Evolutionary conservation across 2,888 invertebrate species (phyloP).

Genomic region (Euzophera pinguis): DNA sequence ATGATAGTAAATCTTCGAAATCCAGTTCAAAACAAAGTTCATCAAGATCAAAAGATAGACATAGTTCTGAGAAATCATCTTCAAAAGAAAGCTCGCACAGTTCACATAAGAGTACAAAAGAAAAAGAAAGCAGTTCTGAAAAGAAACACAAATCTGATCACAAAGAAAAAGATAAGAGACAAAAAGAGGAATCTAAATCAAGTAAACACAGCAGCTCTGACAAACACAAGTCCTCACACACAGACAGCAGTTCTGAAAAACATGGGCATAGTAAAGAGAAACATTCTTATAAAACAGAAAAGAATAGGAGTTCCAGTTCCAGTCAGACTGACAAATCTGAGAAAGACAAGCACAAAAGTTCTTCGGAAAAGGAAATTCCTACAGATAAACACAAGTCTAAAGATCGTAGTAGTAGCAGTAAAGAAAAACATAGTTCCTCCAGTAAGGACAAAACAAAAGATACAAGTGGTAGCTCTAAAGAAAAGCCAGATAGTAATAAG

Average conservation of each 20-base stretch:
- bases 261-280: constrained; percentile 30
- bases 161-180: constrained; percentile 43
- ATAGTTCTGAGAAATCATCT: constrained; percentile 39
- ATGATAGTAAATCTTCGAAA: constrained; percentile 38
- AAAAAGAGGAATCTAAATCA: constrained; percentile 32
- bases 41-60: constrained; percentile 40
- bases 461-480: constrained; percentile 57
- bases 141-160: constrained; percentile 45
- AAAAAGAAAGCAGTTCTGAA: constrained; percentile 42
- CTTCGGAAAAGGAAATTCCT: constrained; percentile 43
- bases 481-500: constrained; percentile 55
- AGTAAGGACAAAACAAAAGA: constrained; percentile 61
- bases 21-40: constrained; percentile 25
- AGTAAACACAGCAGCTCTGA: constrained; percentile 32
- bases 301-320: constrained; percentile 28
- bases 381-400: constrained; percentile 47
- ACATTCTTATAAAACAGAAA: constrained; percentile 32
- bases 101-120: constrained; percentile 45
- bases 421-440: constrained; percentile 59
- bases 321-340: constrained; percentile 33
- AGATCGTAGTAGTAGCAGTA: constrained; percentile 51
- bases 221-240: constrained; percentile 40
- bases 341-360: constrained; percentile 37
- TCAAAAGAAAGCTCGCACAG: constrained; percentile 45
- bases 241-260: constrained; percentile 42